Conservation (phyloP, 2,888 invertebrate species). For the Protophormia terraenovae region DNA sequence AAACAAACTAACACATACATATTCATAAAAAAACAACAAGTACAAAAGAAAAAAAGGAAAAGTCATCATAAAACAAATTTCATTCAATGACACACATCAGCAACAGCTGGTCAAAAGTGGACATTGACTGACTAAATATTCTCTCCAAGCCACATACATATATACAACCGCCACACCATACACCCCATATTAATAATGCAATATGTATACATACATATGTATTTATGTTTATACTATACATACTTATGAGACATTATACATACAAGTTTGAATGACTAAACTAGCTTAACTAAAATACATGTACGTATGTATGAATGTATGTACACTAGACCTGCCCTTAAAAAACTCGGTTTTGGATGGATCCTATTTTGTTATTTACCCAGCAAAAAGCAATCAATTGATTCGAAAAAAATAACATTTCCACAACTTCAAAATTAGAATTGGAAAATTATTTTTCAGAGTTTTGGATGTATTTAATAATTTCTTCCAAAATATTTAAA, state of each 20-base stretch:
- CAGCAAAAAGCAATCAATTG: too few species aligned
- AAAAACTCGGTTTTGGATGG: too few species aligned
- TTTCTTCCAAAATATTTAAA: too few species aligned
- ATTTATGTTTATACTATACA: conserved; percentile 12
- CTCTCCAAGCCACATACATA: background rate
- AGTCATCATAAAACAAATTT: conserved; percentile 70
- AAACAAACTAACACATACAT: background rate
- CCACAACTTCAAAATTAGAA: too few species aligned
- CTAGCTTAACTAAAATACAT: conserved; percentile 49
- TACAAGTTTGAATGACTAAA: background rate
- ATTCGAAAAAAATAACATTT: too few species aligned
- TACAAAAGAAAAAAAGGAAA: conserved; percentile 59
- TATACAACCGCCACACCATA: background rate
- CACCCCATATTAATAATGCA: background rate
- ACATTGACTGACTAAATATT: conserved; percentile 48
- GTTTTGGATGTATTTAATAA: too few species aligned
- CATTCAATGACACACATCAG: conserved; percentile 71
- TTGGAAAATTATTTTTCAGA: too few species aligned
- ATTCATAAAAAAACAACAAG: conserved; percentile 10
- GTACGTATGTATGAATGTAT: too few species aligned
- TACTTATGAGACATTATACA: background rate
- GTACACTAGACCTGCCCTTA: too few species aligned
- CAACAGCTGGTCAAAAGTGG: conserved; percentile 71
- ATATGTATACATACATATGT: too few species aligned
- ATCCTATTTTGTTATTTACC: too few species aligned